Base-by-base conservation (phyloP, 1,140 invertebrate genomes). In the Cryptotermes secundus region DNA sequence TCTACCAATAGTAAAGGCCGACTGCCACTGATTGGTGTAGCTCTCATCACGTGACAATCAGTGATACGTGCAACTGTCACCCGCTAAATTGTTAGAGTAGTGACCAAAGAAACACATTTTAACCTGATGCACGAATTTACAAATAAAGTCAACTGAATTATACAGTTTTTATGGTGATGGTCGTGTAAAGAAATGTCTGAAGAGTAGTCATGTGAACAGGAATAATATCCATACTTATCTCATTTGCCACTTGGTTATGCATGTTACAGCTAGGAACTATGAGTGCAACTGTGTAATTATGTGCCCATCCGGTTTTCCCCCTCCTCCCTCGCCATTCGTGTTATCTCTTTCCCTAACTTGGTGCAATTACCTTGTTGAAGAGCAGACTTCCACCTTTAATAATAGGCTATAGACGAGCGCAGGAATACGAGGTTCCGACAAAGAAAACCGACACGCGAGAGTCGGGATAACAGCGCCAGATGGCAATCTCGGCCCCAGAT, bases 211-310 rank as follows among this genome's bases (percentile, higher is more conserved):
- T n/a, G 59, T 72, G 59, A 31, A 72, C n/a, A 72, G 2, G 19
- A 72, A 72, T 72, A 72, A 9, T 72, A 72, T 26, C 59, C n/a
- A 26, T 31, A 72, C n/a, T 72, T 72, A 72, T 31, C 59, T n/a
- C n/a, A 72, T 72, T 72, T 72, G n/a, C 59, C 59, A 72, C n/a
- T 72, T 72, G 59, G 59, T 72, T 72, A 72, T 72, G 59, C 59
- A 72, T 72, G 26, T 72, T 72, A 72, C 59, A 26, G 59, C 7
- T 31, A 72, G 59, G n/a, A 72, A 72, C n/a, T 72, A 72, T 72
- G 59, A 72, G 26, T 72, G 59, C 4, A 72, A 31, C 26, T 31
- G n/a, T 72, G 59, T 72, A 72, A 72, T 72, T 72, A 72, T 72
- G 4, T 14, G n/a, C 14, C 31, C 59, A 72, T 72, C 59, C 59